A percentile compares a stretch with the other conserved stretches of the same genome.
Evolutionary conservation across 2,888 invertebrate genomes (phyloP).

Genomic region (Coronaproctus castanopsis): DNA sequence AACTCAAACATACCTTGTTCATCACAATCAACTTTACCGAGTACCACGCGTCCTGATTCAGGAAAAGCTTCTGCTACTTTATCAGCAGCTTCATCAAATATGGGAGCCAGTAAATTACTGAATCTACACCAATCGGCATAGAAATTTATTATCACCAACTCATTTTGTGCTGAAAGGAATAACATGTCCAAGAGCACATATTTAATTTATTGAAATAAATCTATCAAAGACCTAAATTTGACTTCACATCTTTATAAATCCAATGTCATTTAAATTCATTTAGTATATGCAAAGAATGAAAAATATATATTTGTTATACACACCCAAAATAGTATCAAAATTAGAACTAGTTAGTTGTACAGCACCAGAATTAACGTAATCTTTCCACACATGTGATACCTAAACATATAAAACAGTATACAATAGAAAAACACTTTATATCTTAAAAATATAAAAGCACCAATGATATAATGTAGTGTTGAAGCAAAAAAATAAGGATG

Average conservation of each 20-base stretch:
- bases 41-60: constrained; percentile 55
- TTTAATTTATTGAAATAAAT: neutral
- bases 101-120: constrained; percentile 87
- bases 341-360: constrained; percentile 58
- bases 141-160: constrained; percentile 94
- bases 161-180: constrained; percentile 64
- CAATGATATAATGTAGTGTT: too few species aligned
- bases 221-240: neutral
- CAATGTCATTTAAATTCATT: too few species aligned
- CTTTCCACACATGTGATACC: neutral
- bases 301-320: neutral
- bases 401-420: too few species aligned
- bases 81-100: constrained; percentile 88
- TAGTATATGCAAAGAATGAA: neutral
- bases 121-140: constrained; percentile 99
- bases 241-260: constrained; percentile 24
- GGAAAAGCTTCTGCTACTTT: constrained; percentile 58
- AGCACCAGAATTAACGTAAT: constrained; percentile 34
- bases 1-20: constrained; percentile 62
- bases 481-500: too few species aligned
- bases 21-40: constrained; percentile 96
- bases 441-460: too few species aligned
- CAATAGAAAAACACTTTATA: too few species aligned
- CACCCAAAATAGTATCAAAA: constrained; percentile 67
- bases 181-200: neutral